Base-by-base conservation (phyloP, 2,888 invertebrate species). In the Erebia epiphron region DNA sequence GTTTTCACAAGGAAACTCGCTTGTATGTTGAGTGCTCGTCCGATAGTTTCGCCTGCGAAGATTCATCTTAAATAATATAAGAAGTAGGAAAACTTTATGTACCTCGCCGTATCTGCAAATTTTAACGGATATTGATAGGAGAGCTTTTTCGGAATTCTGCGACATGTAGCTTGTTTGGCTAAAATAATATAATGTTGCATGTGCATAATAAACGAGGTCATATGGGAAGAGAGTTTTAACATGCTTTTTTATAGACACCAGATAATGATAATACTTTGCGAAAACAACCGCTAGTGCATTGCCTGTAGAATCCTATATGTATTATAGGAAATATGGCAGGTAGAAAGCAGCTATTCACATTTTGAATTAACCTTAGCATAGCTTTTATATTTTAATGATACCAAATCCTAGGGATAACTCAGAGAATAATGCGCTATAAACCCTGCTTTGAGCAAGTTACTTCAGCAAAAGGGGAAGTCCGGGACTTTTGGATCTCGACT, bases 1-100 rank as follows among this genome's bases (percentile, higher is more conserved):
- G 83, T 89, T 88, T 88, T 86, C 86, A 88, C 84, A 83, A 81
- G 78, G 75, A 82, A 86, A 90, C 83, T 91, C 80, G 77, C 81
- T 77, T 78, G 79, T 80, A 79, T 79, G 79, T 79, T 77, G 73
- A 73, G 73, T 72, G 71, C 69, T 73, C 60, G 72, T 61, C 70
- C 75, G 69, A 75, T 77, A 77, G 77, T 78, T 77, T 70, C 72
- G 77, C 74, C 72, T 74, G 68, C 74, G 70, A 73, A 74, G 72
- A 75, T 73, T 77, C 72, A 52, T 67, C 60, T 61, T 58, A 54
- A 54, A 65, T 46, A 46, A 62, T 41, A 65, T 56, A 62, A 62
- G 62, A 49, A 43, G 65, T 41, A 9, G 54, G 54, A 52, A 65
- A 65, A 65, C 54, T 65, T 65, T 14, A 43, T 18, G 18, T 54